Evolutionary conservation across 2,113 vertebrate species (phyloP), one percentile per base, ranked within the genome.

Genomic region (Trichomycterus rosablanca): DNA sequence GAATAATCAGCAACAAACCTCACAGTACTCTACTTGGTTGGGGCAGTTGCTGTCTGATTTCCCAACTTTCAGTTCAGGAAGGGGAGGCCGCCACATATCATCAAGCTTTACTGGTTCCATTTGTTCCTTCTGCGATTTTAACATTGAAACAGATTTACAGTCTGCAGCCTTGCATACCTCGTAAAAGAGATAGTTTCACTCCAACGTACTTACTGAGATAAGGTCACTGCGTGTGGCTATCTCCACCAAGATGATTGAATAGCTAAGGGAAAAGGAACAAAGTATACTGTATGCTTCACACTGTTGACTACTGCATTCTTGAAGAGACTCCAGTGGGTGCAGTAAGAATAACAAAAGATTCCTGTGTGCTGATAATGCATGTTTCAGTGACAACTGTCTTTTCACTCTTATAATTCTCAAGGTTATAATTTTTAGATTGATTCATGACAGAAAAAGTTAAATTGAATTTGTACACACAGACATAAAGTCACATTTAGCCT

Each of bases 221-320:
- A 87, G 77, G 61, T 87, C 73, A 66, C 75, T 80, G 42, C 84
- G 77, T 70, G 82, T 84, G 10, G 84, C 82, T 60, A 86, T 88
- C 75, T 87, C 84, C 60, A 87, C 76, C 56, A 91, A 71, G 63
- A 89, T 84, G 61, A 89, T 73, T 44, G 84, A 84, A 73, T 81
- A 89, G 73, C 88, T 90, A 66, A 54, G 42, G 49, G 55, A 22
- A 56, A 16, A 34, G 60, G 57, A 49, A 42, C 23, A 58, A 43
- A 53, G 3, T 2, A 14, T n/a, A 11, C 2, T 37, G n/a, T n/a
- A n/a, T n/a, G n/a, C 11, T 37, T 37, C 34, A 37, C 34, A 37
- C 34, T 34, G 16, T 12, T 19, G 2, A 19, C 20, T 44, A 14
- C 32, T 24, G 14, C 10, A 51, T 0, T 6, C 16, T 43, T 40